Percentiles rank a stretch among this genome's conserved stretches.
Evolutionary conservation across 1,140 invertebrate species (phyloP).

Genomic region (Drosophila pseudoobscura): DNA sequence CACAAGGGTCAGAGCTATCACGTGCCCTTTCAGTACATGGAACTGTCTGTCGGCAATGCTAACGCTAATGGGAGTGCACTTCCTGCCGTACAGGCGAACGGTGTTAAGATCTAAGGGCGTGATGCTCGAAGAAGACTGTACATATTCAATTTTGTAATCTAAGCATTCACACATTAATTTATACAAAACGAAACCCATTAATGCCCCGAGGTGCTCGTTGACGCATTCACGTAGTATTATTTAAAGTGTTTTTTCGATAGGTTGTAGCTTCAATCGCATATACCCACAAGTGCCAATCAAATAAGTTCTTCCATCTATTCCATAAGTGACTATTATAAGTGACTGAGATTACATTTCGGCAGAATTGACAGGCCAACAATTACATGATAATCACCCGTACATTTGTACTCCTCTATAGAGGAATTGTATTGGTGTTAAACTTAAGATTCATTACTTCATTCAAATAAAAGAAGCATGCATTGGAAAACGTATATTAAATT

Average conservation of each 20-base stretch:
- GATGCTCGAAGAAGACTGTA: conserved; percentile 52
- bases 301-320: conserved; percentile 63
- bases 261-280: conserved; percentile 55
- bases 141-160: conserved; percentile 29
- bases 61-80: not conserved
- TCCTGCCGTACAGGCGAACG: conserved; percentile 34
- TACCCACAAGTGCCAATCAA: conserved; percentile 68
- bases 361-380: not conserved
- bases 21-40: conserved; percentile 93
- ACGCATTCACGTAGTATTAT: conserved; percentile 55
- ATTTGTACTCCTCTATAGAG: conserved; percentile 1
- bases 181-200: not conserved
- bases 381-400: conserved; percentile 5
- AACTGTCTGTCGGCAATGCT: conserved; percentile 44
- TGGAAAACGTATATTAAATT: not conserved
- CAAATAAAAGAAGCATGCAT: conserved; percentile 45
- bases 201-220: conserved; percentile 12
- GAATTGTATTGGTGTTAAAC: conserved; percentile 3
- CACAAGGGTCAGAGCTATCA: conserved; percentile 91
- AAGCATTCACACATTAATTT: conserved; percentile 7
- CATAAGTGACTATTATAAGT: conserved; percentile 21
- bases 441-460: conserved; percentile 32
- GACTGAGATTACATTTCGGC: conserved; percentile 21
- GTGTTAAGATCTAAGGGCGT: conserved; percentile 54
- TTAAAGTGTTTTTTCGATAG: conserved; percentile 45